phyloP scores from a whole-genome alignment of 2,797 vertebrate genomes.

The Eulemur coronatus region DNA sequence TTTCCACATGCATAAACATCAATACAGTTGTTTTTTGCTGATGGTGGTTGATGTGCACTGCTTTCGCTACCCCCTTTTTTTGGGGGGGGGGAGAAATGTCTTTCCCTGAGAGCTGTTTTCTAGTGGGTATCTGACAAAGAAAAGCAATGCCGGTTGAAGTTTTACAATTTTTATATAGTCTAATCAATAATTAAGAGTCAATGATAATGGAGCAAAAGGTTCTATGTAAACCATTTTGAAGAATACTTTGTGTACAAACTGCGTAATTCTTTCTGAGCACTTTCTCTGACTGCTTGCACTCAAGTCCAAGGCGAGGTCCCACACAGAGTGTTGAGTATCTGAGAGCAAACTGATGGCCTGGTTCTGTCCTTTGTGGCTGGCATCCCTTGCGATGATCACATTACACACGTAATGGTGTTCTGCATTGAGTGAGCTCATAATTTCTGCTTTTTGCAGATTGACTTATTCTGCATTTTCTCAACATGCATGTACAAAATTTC shows the following conservation, averaged over 20 bases:
- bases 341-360: background rate
- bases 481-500: background rate
- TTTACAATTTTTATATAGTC: background rate
- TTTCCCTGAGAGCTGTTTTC: slow-evolving; percentile 34
- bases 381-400: background rate
- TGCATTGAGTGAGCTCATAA: background rate
- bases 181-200: background rate
- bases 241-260: background rate
- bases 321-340: background rate
- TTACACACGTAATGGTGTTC: rapidly evolving
- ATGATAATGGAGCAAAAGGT: background rate
- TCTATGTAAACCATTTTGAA: background rate
- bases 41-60: slow-evolving; percentile 41
- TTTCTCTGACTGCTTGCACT: background rate
- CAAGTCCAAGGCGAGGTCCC: background rate
- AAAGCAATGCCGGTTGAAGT: background rate
- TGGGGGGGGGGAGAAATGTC: slow-evolving; percentile 44
- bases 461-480: background rate
- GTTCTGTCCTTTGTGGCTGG: background rate
- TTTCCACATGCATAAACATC: slow-evolving; percentile 60
- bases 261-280: background rate
- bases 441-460: background rate
- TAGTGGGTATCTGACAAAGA: slow-evolving; percentile 41
- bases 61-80: slow-evolving; percentile 13
- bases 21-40: slow-evolving; percentile 51